Evolutionary conservation across 2,888 invertebrate species (phyloP).

Genomic region (Leptinotarsa rubiginosa): DNA sequence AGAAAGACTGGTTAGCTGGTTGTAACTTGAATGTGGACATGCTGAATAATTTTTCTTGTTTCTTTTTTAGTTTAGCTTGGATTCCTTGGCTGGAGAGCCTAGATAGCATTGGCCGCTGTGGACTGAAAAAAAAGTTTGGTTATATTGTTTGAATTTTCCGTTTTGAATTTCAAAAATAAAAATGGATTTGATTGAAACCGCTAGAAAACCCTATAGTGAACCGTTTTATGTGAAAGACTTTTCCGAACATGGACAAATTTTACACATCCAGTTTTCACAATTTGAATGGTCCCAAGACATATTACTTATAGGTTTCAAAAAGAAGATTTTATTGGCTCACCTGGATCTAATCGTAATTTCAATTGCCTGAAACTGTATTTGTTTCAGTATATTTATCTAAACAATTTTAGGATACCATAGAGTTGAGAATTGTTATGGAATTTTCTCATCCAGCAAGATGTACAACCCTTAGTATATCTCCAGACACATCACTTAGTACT

Average conservation of each 20-base stretch:
- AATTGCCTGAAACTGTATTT: constrained; percentile 13
- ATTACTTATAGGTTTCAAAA: constrained; percentile 71
- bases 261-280: constrained; percentile 72
- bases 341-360: constrained; percentile 66
- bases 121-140: too few species aligned
- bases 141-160: too few species aligned
- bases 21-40: too few species aligned
- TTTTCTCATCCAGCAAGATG: constrained; percentile 71
- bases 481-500: constrained; percentile 72
- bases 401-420: constrained; percentile 66
- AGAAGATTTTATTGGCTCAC: constrained; percentile 70
- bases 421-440: constrained; percentile 70
- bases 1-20: too few species aligned
- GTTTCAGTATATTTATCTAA: constrained; percentile 1
- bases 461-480: constrained; percentile 72
- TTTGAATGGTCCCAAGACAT: constrained; percentile 76
- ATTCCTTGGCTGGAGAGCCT: too few species aligned
- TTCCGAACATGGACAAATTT: constrained; percentile 68
- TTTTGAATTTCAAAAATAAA: too few species aligned
- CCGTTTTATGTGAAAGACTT: constrained; percentile 67
- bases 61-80: too few species aligned
- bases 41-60: too few species aligned
- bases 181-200: constrained; percentile 47
- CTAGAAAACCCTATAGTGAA: constrained; percentile 49
- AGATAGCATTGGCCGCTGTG: too few species aligned